Conservation (phyloP, 2,113 vertebrate species). For the Pagrus major region DNA sequence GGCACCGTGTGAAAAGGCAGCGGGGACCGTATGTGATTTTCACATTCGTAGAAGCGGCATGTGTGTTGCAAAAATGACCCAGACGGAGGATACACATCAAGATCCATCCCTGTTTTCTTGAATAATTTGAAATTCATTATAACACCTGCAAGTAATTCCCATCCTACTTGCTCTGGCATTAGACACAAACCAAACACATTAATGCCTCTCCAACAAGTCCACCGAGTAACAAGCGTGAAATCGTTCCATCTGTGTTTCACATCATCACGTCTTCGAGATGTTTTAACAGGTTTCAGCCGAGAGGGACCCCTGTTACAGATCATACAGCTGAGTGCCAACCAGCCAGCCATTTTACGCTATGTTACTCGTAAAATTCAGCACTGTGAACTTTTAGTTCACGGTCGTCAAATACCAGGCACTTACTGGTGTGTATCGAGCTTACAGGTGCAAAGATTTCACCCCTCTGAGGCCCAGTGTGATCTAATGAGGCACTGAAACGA, state of each 20-base stretch:
- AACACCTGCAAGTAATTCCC: background rate
- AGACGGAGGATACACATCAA: background rate
- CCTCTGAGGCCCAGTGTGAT: background rate
- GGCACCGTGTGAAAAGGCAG: background rate
- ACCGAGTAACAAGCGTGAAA: conserved; percentile 32
- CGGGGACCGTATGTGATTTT: conserved; percentile 1
- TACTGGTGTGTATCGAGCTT: conserved; percentile 9
- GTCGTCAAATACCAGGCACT: conserved; percentile 27
- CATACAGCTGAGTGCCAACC: conserved; percentile 29
- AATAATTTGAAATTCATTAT: background rate
- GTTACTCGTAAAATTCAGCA: conserved; percentile 35
- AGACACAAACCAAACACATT: conserved; percentile 21
- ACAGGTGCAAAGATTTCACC: background rate
- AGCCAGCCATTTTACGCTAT: conserved; percentile 19
- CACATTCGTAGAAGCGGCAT: background rate
- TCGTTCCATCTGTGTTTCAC: conserved; percentile 45
- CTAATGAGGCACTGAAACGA: conserved; percentile 12
- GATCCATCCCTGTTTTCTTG: background rate
- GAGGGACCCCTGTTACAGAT: conserved; percentile 10
- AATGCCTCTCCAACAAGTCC: background rate
- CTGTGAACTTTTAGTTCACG: conserved; percentile 16
- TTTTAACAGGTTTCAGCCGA: conserved; percentile 26
- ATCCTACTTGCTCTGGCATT: background rate
- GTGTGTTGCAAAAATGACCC: background rate
- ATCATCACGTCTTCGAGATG: conserved; percentile 4